A percentile compares a stretch with the other conserved stretches of the same genome.
Evolutionary conservation across 2,113 vertebrate species (phyloP).

Genomic region (Heliornis fulica): DNA sequence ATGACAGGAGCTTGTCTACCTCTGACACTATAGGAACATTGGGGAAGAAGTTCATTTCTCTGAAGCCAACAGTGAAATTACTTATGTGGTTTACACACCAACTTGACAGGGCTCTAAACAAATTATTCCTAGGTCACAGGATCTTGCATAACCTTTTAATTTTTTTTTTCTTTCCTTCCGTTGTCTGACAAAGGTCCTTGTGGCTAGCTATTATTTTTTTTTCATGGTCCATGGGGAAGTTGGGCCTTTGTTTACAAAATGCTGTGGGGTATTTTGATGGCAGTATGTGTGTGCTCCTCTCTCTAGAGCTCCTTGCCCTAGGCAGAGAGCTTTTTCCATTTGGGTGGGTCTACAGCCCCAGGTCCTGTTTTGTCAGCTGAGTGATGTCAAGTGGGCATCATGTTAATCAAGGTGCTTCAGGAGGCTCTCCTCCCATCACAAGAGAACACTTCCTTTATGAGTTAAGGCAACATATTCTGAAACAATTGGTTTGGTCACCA

Average conservation of each 20-base stretch:
- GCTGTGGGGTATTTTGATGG: not conserved
- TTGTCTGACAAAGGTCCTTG: not conserved
- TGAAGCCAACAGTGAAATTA: not conserved
- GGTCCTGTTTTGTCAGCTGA: not conserved
- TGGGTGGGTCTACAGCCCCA: not conserved
- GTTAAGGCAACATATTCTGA: not conserved
- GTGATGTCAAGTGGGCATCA: not conserved
- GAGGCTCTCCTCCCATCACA: no score
- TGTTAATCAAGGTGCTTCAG: not conserved
- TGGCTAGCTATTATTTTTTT: not conserved
- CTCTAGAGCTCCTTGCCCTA: not conserved
- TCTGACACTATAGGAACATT: not conserved
- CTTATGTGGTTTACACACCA: not conserved
- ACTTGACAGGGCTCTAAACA: not conserved
- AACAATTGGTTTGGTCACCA: not conserved
- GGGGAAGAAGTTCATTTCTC: not conserved
- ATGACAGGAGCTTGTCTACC: not conserved
- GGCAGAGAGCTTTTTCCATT: not conserved
- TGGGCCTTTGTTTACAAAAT: not conserved
- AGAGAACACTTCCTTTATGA: no score
- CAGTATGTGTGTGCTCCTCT: not conserved
- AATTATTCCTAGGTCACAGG: not conserved
- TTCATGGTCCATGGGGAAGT: not conserved
- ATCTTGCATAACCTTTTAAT: not conserved
- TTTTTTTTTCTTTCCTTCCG: not conserved